Conservation (phyloP, 2,113 vertebrate species). For the Eira barbara region DNA sequence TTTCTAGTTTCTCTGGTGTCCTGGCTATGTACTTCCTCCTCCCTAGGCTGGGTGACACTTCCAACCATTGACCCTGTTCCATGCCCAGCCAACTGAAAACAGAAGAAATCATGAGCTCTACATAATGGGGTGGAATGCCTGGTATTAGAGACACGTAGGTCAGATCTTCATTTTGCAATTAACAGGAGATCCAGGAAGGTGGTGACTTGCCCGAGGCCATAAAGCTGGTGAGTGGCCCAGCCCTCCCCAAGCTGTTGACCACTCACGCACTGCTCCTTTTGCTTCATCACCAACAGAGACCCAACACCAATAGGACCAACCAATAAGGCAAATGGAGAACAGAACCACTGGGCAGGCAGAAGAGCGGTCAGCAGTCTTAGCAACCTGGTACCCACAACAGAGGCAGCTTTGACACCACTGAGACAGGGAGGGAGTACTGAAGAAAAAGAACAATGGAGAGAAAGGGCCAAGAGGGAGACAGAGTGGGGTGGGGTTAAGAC, state of each 20-base stretch:
- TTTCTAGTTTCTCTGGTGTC: constrained; percentile 49
- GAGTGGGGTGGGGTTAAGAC: neutral
- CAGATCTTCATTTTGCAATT: neutral
- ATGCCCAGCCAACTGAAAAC: neutral
- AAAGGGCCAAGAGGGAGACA: neutral
- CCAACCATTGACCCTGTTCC: neutral
- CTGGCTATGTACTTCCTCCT: constrained; percentile 9
- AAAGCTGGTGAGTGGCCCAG: neutral
- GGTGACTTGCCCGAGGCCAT: neutral
- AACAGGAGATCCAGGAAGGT: neutral
- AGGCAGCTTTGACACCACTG: neutral
- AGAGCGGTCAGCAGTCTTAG: neutral
- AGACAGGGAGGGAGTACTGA: neutral
- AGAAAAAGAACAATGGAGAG: neutral
- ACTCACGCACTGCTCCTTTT: neutral
- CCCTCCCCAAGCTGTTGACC: neutral
- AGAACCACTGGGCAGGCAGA: neutral
- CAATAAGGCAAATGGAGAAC: neutral
- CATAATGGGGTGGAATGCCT: neutral
- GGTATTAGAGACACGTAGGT: neutral
- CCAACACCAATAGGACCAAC: neutral
- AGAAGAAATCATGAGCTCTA: neutral
- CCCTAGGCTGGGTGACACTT: neutral
- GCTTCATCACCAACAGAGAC: neutral
- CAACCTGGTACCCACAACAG: neutral